phyloP scores from a whole-genome alignment of 2,888 invertebrate genomes.

The Subacronicta megacephala region DNA sequence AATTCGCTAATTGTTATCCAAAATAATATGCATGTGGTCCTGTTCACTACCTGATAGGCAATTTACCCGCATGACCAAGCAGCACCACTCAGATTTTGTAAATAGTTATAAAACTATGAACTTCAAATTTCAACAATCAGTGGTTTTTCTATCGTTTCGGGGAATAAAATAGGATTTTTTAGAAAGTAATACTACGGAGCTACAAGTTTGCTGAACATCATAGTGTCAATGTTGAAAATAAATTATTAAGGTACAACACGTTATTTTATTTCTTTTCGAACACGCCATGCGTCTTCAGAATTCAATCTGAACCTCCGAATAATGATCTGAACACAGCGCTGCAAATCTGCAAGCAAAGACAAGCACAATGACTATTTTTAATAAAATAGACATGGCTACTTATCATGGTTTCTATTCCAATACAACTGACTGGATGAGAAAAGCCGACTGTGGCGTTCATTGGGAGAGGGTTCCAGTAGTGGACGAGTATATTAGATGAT shows the following conservation, averaged over 20 bases:
- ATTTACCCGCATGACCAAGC: conserved; percentile 4
- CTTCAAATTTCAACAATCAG: conserved; percentile 14
- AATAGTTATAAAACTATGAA: conserved; percentile 28
- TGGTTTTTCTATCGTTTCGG: conserved; percentile 27
- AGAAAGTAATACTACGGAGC: conserved; percentile 13
- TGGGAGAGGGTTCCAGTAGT: no score
- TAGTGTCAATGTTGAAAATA: conserved; percentile 52
- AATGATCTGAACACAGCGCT: no score
- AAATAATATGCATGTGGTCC: no score
- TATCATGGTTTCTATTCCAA: no score
- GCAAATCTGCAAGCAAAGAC: no score
- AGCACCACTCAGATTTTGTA: conserved; percentile 39
- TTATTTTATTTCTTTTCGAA: conserved; percentile 34
- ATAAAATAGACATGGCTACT: no score
- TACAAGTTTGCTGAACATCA: conserved; percentile 31
- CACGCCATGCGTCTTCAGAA: no score
- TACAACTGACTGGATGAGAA: no score
- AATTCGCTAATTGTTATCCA: background rate
- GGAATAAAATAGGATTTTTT: conserved; percentile 14
- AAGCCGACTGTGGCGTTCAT: no score
- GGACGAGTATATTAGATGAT: no score
- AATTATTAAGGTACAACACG: conserved; percentile 51
- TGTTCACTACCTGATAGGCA: conserved; percentile 3
- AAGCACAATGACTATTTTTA: no score
- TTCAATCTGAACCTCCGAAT: no score